These are phyloP conservation scores for Eupsittula cactorum DNA, from an alignment of 2,113 vertebrate genomes.

Conservation along the genomic window DNA sequence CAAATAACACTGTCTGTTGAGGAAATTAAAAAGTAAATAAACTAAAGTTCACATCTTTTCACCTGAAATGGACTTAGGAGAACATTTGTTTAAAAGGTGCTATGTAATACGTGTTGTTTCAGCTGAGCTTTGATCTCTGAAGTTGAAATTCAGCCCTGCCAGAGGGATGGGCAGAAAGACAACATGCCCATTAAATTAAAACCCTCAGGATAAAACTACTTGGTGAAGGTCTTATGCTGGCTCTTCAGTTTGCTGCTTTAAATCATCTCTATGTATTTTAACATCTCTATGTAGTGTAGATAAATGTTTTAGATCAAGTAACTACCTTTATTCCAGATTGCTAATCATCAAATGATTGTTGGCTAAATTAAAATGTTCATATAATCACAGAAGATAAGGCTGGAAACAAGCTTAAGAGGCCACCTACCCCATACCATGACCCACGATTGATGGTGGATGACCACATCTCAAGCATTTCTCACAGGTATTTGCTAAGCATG, in stretches of 20 bases:
- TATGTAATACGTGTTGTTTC: not conserved
- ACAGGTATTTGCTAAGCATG: not conserved
- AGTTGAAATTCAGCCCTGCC: not conserved
- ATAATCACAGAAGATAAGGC: not conserved
- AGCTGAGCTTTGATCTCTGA: not conserved
- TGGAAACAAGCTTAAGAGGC: not conserved
- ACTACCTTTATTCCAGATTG: not conserved
- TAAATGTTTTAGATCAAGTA: not conserved
- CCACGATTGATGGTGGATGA: not conserved
- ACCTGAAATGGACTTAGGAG: not conserved
- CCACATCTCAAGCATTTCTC: not conserved
- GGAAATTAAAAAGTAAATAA: constrained; percentile 33
- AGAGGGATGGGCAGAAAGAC: not conserved
- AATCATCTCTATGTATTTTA: not conserved
- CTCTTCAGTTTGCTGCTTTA: not conserved
- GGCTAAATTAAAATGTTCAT: not conserved
- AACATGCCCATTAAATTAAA: not conserved
- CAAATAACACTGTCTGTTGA: not conserved
- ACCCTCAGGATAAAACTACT: not conserved
- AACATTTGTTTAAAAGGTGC: not conserved
- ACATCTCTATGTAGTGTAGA: not conserved
- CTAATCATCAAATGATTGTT: not conserved
- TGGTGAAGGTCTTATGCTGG: not conserved
- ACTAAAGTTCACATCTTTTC: constrained; percentile 1
- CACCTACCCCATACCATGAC: not conserved